Base-by-base conservation (phyloP, 1,140 invertebrate genomes). In the Aphelenchoides avenae region DNA sequence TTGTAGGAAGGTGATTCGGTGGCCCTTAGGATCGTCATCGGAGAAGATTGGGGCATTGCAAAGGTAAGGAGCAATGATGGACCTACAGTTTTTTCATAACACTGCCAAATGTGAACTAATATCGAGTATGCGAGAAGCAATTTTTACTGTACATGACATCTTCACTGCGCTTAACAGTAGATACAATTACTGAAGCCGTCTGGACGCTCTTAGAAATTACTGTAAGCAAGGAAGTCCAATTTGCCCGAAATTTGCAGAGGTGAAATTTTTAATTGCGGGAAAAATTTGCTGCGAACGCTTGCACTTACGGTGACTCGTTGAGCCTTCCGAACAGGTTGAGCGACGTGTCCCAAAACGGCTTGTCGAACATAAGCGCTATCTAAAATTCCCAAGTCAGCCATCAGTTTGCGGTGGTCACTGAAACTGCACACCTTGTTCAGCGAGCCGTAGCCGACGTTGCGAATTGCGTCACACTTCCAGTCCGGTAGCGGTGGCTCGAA, bases 401-500 rank as follows among this genome's bases (percentile, higher is more conserved):
- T 5, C 2, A 7, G 5, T 3, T 7, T 7, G 39, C 5, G 27
- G 7, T 41, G 7, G 27, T 5, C 5, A 41, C 5, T 41, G 39
- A 36, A 36, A 20, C n/a, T 27, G 29, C 42, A 44, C 11, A 44
- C 59, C 24, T 63, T 63, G 36, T 63, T 63, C 4, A 63, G 34
- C 18, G 40, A 46, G 9, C 61, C 61, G 31, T 53, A 63, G 5
- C 62, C 62, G 30, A 64, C 29, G 36, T 43, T 66, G 13, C 41
- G 40, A 39, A 64, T 64, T 31, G 63, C 63, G 36, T 57, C 44
- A 13, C 18, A 36, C 29, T 66, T 66, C 62, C 63, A 66, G 13
- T 42, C 24, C 6, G 62, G 62, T 18, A 64, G 47, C 27, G 27
- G 27, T 33, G 62, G 62, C 7, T 62, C 42, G 43, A 64, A 64